These are phyloP conservation scores for Rhadinocentrus ornatus DNA, from an alignment of 2,797 vertebrate genomes.

Conservation along the genomic window DNA sequence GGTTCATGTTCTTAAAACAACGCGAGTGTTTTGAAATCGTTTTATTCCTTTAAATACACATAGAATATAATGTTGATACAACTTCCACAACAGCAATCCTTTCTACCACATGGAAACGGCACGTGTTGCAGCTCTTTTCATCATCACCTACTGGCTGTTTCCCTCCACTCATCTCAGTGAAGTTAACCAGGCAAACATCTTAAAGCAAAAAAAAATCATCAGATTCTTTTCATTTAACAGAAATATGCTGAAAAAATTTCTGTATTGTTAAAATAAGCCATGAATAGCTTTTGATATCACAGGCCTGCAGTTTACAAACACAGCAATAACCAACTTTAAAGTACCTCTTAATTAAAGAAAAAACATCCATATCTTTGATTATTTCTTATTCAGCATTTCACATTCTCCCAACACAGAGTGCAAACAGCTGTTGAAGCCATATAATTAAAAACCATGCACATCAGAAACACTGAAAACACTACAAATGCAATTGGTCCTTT, in stretches of 20 bases:
- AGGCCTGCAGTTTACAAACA: constrained; percentile 29
- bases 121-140: background rate
- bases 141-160: background rate
- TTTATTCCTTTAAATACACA: constrained; percentile 66
- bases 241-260: constrained; percentile 17
- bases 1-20: background rate
- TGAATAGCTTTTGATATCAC: constrained; percentile 7
- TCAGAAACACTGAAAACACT: constrained; percentile 32
- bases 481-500: constrained; percentile 45
- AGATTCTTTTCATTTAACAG: constrained; percentile 3
- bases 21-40: constrained; percentile 12
- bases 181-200: background rate
- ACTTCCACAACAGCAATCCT: constrained; percentile 20
- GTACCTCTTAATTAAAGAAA: constrained; percentile 44
- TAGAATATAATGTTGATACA: constrained; percentile 35
- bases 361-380: constrained; percentile 31
- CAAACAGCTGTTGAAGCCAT: constrained; percentile 33
- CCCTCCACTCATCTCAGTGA: background rate
- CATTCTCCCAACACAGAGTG: constrained; percentile 27
- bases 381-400: background rate
- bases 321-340: constrained; percentile 16
- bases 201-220: constrained; percentile 24
- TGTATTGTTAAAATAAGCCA: constrained; percentile 5
- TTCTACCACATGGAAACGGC: constrained; percentile 4
- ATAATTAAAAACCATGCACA: constrained; percentile 38